Conservation (phyloP, 2,113 vertebrate species). For the Cynopterus brachyotis region DNA sequence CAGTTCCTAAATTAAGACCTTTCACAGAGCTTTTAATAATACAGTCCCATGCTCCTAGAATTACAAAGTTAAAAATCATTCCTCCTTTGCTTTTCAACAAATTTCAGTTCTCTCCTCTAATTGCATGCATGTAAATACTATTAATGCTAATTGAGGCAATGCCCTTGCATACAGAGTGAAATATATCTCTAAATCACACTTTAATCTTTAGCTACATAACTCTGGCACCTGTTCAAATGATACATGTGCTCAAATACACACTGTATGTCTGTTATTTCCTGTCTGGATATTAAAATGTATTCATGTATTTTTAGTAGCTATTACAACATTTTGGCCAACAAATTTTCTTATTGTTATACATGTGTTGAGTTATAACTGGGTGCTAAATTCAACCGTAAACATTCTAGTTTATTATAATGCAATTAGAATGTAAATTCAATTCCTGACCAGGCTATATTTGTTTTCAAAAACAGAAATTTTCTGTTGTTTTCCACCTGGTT, state of each 20-base stretch:
- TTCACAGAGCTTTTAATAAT: slow-evolving; percentile 72
- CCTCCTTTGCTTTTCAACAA: slow-evolving; percentile 65
- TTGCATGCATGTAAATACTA: slow-evolving; percentile 59
- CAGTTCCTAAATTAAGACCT: slow-evolving; percentile 70
- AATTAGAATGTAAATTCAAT: slow-evolving; percentile 58
- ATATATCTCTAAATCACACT: slow-evolving; percentile 71
- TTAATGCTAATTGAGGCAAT: slow-evolving; percentile 61
- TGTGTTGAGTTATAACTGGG: slow-evolving; percentile 63
- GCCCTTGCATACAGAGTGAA: background rate
- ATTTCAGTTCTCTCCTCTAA: slow-evolving; percentile 59
- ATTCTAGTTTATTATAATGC: slow-evolving; percentile 33
- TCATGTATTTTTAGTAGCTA: slow-evolving; percentile 73
- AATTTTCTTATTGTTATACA: slow-evolving; percentile 69
- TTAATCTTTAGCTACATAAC: slow-evolving; percentile 70
- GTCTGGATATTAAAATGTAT: slow-evolving; percentile 72
- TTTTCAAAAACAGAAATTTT: slow-evolving; percentile 55
- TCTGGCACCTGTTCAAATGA: slow-evolving; percentile 68
- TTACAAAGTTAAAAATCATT: slow-evolving; percentile 72
- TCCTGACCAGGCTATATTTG: slow-evolving; percentile 55
- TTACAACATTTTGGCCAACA: slow-evolving; percentile 70
- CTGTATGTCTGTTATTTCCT: slow-evolving; percentile 52
- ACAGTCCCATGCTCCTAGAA: slow-evolving; percentile 34
- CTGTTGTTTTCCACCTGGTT: slow-evolving; percentile 61
- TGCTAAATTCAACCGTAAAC: slow-evolving; percentile 52
- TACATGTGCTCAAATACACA: slow-evolving; percentile 67